These are phyloP conservation scores for Diabrotica virgifera DNA, from an alignment of 1,140 invertebrate species.

Conservation along the genomic window DNA sequence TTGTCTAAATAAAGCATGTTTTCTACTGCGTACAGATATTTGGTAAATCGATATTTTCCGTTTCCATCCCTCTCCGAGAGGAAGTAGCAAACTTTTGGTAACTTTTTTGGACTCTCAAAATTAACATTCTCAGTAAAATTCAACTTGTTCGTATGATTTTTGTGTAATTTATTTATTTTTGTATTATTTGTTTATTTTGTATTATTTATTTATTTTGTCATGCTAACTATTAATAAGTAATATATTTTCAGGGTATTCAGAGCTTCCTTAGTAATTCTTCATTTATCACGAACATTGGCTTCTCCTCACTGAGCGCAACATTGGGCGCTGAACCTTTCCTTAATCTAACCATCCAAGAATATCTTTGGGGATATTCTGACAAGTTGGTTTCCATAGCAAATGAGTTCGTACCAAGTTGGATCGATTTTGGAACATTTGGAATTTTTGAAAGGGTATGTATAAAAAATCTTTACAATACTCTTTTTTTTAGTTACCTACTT, in stretches of 20 bases:
- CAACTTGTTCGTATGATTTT: too few species aligned
- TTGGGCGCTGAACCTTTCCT: constrained; percentile 68
- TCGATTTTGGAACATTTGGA: constrained; percentile 74
- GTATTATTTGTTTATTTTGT: too few species aligned
- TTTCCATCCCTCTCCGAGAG: too few species aligned
- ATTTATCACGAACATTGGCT: constrained; percentile 60
- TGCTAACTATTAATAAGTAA: background rate
- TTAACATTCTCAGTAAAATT: too few species aligned
- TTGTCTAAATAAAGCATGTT: too few species aligned
- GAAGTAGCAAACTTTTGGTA: too few species aligned
- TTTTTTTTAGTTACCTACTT: too few species aligned
- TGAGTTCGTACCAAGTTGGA: constrained; percentile 66
- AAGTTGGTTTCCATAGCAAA: constrained; percentile 66
- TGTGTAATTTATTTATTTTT: too few species aligned
- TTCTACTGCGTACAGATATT: too few species aligned
- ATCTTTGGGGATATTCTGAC: constrained; percentile 86
- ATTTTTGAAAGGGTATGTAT: constrained; percentile 74
- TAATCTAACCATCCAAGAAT: constrained; percentile 66
- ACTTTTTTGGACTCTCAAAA: too few species aligned
- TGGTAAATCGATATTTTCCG: too few species aligned
- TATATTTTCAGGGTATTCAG: constrained; percentile 58
- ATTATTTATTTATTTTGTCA: too few species aligned
- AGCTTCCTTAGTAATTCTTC: constrained; percentile 57
- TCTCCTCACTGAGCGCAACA: constrained; percentile 59
- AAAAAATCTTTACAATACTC: background rate